Conservation (phyloP, 2,797 vertebrate species). For the Pteronotus mesoamericanus region DNA sequence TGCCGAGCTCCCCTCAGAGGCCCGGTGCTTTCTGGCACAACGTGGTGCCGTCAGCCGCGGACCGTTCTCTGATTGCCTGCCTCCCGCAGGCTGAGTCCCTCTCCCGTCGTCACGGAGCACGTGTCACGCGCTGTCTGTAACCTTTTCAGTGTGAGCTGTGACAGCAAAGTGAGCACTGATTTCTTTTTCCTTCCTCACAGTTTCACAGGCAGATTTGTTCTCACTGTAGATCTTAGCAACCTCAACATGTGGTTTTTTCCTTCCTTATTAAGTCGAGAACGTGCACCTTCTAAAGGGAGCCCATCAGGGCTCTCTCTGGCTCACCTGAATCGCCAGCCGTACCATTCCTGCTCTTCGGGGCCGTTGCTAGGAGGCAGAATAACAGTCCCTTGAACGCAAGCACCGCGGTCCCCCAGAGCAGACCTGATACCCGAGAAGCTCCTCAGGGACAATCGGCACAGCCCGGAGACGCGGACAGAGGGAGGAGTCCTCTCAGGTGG, state of each 20-base stretch:
- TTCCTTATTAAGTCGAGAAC: background rate
- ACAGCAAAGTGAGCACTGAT: background rate
- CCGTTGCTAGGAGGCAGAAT: background rate
- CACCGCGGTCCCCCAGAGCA: no score
- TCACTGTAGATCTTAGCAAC: background rate
- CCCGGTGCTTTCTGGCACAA: background rate
- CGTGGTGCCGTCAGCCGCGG: background rate
- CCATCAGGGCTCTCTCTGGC: background rate
- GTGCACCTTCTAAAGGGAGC: background rate
- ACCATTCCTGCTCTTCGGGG: background rate
- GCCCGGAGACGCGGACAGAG: background rate
- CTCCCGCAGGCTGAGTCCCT: background rate
- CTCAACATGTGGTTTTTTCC: background rate
- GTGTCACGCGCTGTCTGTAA: background rate
- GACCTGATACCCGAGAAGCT: background rate
- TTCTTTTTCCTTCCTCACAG: background rate
- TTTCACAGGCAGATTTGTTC: background rate
- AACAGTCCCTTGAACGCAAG: background rate
- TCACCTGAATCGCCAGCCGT: background rate
- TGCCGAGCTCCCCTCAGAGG: background rate
- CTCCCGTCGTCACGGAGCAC: fast-evolving
- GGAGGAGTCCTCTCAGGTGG: no score
- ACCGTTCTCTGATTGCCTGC: background rate
- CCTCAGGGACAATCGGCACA: no score
- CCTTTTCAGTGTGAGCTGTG: background rate